phyloP scores from a whole-genome alignment of 1,140 invertebrate genomes.

The Drosophila lini region DNA sequence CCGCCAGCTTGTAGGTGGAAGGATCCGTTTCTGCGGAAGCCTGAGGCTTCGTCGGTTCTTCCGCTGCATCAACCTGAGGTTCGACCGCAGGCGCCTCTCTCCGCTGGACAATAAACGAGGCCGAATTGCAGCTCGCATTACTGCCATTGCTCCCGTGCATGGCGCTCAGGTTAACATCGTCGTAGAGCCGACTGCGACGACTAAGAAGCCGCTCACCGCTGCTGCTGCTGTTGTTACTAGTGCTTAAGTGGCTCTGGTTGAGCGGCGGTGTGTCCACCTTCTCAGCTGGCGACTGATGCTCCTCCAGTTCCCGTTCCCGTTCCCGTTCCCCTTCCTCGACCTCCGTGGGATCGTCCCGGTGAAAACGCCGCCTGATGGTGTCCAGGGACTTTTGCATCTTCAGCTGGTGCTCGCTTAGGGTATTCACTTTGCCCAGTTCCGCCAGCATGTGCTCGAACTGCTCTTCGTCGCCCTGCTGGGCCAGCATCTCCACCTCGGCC shows the following conservation, averaged over 20 bases:
- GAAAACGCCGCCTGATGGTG: constrained; percentile 76
- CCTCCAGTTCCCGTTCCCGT: constrained; percentile 22
- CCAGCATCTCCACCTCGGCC: constrained; percentile 72
- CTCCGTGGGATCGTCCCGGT: constrained; percentile 42
- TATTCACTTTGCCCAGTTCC: constrained; percentile 67
- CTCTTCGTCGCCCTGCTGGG: constrained; percentile 76
- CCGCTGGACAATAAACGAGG: constrained; percentile 74
- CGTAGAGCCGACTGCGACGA: constrained; percentile 78
- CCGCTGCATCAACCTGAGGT: constrained; percentile 31
- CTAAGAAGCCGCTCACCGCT: constrained; percentile 71
- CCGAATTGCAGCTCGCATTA: constrained; percentile 55
- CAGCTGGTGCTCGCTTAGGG: constrained; percentile 64
- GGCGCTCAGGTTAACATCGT: constrained; percentile 76
- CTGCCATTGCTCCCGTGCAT: constrained; percentile 62
- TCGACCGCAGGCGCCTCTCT: constrained; percentile 33
- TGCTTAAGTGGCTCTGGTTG: constrained; percentile 32
- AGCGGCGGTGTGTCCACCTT: constrained; percentile 30
- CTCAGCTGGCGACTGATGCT: constrained; percentile 7
- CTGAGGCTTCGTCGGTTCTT: constrained; percentile 3
- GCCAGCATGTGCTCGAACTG: constrained; percentile 81
- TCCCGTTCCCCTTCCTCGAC: constrained; percentile 13
- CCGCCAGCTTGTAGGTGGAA: constrained; percentile 62
- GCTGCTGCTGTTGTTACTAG: constrained; percentile 41
- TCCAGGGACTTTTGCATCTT: constrained; percentile 82
- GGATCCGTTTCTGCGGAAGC: constrained; percentile 38